A percentile compares a stretch with the other conserved stretches of the same genome.
Evolutionary conservation across 2,888 invertebrate genomes (phyloP).

Genomic region (Piscicola geometra): DNA sequence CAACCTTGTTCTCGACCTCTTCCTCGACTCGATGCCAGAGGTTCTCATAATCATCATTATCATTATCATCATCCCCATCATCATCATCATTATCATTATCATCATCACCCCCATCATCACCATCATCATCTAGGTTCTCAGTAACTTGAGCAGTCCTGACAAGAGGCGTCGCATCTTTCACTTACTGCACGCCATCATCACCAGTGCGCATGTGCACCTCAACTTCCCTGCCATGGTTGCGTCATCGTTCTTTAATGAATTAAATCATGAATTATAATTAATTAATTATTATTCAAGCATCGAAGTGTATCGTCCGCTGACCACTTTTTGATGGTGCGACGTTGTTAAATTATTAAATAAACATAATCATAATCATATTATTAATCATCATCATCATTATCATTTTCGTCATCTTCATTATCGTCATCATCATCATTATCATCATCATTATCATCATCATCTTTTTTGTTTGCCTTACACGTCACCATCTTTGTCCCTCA

Average conservation of each 20-base stretch:
- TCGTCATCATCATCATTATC: conserved; percentile 19
- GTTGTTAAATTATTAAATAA: too few relatives aligned
- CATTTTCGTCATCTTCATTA: conserved; percentile 13
- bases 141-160: background rate
- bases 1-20: too few relatives aligned
- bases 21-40: too few relatives aligned
- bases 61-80: too few relatives aligned
- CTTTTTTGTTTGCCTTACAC: background rate
- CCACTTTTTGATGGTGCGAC: too few relatives aligned
- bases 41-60: too few relatives aligned
- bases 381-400: conserved; percentile 27
- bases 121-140: background rate
- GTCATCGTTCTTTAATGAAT: background rate
- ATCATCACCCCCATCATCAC: too few relatives aligned
- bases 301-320: too few relatives aligned
- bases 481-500: background rate
- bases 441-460: conserved; percentile 22
- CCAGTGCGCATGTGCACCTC: background rate
- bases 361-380: conserved; percentile 16
- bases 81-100: too few relatives aligned
- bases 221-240: background rate
- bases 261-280: too few relatives aligned
- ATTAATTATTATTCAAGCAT: too few relatives aligned
- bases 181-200: conserved; percentile 10
- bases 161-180: background rate